phyloP scores from a whole-genome alignment of 2,797 vertebrate species.

The Anguilla anguilla region DNA sequence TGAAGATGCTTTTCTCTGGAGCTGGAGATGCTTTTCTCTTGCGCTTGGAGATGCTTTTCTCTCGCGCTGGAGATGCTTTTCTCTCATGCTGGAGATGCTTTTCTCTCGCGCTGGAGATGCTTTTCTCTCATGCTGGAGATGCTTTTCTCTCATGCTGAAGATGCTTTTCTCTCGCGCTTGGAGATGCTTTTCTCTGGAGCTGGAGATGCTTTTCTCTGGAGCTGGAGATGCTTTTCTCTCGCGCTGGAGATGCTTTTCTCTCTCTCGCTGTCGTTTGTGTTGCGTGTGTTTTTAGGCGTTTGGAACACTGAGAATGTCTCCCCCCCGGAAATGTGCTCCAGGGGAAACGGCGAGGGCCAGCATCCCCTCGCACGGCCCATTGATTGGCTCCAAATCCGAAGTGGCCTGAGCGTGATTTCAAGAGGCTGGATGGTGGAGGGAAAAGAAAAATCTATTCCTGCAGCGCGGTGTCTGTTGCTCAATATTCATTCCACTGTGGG shows the following conservation, averaged over 20 bases:
- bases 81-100: too few relatives aligned
- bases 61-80: too few relatives aligned
- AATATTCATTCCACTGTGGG: slow-evolving; percentile 1
- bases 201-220: too few relatives aligned
- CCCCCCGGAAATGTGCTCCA: neutral
- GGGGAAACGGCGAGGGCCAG: neutral
- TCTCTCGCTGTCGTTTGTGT: neutral
- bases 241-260: too few relatives aligned
- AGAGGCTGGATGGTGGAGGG: neutral
- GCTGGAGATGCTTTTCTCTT: too few relatives aligned
- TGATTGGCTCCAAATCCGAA: neutral
- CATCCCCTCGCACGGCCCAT: neutral
- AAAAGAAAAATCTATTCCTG: slow-evolving; percentile 35
- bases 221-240: neutral
- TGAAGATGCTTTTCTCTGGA: too few relatives aligned
- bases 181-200: too few relatives aligned
- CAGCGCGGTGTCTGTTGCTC: neutral
- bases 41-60: too few relatives aligned
- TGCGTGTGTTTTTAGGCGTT: neutral
- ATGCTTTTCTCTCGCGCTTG: too few relatives aligned
- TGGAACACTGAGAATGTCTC: neutral
- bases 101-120: too few relatives aligned
- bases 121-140: too few relatives aligned
- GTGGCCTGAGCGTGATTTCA: neutral
- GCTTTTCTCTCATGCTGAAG: too few relatives aligned